These are phyloP conservation scores for Celastrina argiolus DNA, from an alignment of 2,888 invertebrate genomes.

Conservation along the genomic window DNA sequence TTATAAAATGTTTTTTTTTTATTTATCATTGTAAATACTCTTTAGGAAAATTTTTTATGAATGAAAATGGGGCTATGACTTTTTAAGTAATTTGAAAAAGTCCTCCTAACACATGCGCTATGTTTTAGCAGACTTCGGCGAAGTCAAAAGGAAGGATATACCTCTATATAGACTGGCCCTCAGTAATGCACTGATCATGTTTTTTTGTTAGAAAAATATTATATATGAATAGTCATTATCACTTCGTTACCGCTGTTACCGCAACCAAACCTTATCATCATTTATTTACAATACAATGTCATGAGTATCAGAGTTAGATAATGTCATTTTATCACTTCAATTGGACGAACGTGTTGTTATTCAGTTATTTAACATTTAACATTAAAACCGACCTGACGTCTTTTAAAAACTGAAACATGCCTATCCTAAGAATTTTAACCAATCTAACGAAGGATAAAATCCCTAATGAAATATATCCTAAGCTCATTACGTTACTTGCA, in stretches of 20 bases:
- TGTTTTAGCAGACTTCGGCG: too few species aligned
- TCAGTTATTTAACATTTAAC: background rate
- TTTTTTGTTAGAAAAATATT: background rate
- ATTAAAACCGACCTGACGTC: background rate
- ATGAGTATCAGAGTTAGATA: background rate
- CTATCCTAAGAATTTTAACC: conserved; percentile 52
- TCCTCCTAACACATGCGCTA: too few species aligned
- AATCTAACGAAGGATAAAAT: conserved; percentile 47
- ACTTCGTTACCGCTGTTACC: background rate
- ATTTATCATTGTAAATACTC: too few species aligned
- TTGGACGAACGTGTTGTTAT: background rate
- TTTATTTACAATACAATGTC: background rate
- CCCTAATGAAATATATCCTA: conserved; percentile 48
- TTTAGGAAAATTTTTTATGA: too few species aligned
- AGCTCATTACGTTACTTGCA: conserved; percentile 45
- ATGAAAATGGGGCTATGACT: too few species aligned
- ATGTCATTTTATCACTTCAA: background rate
- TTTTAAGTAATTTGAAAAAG: too few species aligned
- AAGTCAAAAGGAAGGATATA: too few species aligned
- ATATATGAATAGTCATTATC: background rate
- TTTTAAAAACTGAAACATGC: conserved; percentile 42
- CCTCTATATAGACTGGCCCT: too few species aligned
- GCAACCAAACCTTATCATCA: background rate
- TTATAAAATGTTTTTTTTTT: too few species aligned
- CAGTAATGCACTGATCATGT: too few species aligned